Conservation (phyloP, 2,113 vertebrate genomes). For the Chaenogobius annularis region DNA sequence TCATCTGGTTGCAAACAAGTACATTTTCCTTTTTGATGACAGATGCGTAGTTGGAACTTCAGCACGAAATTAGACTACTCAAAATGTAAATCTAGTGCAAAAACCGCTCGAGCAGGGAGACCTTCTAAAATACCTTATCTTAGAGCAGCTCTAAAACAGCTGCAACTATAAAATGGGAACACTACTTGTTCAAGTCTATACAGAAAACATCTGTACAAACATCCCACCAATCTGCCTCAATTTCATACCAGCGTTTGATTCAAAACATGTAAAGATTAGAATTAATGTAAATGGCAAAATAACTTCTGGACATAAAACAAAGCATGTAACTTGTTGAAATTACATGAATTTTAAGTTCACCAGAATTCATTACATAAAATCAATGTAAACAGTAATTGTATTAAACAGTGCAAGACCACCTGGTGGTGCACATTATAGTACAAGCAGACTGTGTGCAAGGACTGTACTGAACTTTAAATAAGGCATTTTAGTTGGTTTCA, state of each 20-base stretch:
- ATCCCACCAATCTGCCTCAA: background rate
- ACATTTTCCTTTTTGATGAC: constrained; percentile 57
- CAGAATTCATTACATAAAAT: constrained; percentile 15
- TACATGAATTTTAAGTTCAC: background rate
- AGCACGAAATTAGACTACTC: background rate
- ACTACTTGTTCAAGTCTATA: background rate
- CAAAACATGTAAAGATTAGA: background rate
- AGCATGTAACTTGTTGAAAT: background rate
- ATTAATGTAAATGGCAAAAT: background rate
- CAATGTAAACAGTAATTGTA: constrained; percentile 36
- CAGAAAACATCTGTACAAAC: no score
- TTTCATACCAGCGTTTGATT: no score
- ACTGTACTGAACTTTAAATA: constrained; percentile 18
- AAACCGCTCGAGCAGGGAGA: background rate
- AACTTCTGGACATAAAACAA: background rate
- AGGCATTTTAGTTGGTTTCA: constrained; percentile 40
- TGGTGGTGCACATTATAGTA: constrained; percentile 34
- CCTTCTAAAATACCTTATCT: background rate
- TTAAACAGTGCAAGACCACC: constrained; percentile 27
- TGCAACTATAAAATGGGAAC: background rate
- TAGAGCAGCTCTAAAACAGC: background rate
- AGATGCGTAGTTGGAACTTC: constrained; percentile 45
- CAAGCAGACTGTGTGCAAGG: constrained; percentile 54
- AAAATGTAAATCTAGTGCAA: background rate
- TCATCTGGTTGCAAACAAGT: constrained; percentile 25